phyloP scores from a whole-genome alignment of 2,888 invertebrate genomes.

The Drosophila demipolita region DNA sequence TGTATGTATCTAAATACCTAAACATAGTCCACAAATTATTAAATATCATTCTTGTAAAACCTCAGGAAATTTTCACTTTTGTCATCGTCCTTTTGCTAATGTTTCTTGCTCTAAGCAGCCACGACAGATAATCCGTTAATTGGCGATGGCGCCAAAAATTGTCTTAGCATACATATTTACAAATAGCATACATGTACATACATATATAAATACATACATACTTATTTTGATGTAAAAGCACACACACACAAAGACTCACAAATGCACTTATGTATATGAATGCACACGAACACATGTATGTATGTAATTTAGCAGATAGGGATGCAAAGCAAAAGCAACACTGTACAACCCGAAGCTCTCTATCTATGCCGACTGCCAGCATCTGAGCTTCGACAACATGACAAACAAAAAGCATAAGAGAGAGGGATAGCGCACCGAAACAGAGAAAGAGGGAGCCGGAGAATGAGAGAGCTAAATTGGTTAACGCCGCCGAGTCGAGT shows the following conservation, averaged over 20 bases:
- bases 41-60: neutral
- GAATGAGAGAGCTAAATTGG: slow-evolving; percentile 40
- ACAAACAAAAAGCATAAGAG: slow-evolving; percentile 75
- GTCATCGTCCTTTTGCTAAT: slow-evolving; percentile 46
- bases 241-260: slow-evolving; percentile 11
- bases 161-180: slow-evolving; percentile 38
- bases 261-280: slow-evolving; percentile 3
- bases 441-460: slow-evolving; percentile 37
- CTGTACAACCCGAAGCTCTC: slow-evolving; percentile 75
- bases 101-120: slow-evolving; percentile 34
- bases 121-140: slow-evolving; percentile 60
- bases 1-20: neutral
- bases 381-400: slow-evolving; percentile 76
- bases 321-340: slow-evolving; percentile 74
- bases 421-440: slow-evolving; percentile 18
- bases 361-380: slow-evolving; percentile 58
- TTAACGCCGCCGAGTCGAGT: slow-evolving; percentile 31
- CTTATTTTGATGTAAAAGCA: slow-evolving; percentile 41
- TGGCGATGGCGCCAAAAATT: slow-evolving; percentile 71
- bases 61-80: slow-evolving; percentile 16
- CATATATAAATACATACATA: slow-evolving; percentile 10
- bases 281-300: slow-evolving; percentile 15
- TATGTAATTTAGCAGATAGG: slow-evolving; percentile 47
- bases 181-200: neutral
- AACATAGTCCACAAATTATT: neutral